Evolutionary conservation across 2,113 vertebrate genomes (phyloP).

Genomic region (Apistogramma diplotaenia): DNA sequence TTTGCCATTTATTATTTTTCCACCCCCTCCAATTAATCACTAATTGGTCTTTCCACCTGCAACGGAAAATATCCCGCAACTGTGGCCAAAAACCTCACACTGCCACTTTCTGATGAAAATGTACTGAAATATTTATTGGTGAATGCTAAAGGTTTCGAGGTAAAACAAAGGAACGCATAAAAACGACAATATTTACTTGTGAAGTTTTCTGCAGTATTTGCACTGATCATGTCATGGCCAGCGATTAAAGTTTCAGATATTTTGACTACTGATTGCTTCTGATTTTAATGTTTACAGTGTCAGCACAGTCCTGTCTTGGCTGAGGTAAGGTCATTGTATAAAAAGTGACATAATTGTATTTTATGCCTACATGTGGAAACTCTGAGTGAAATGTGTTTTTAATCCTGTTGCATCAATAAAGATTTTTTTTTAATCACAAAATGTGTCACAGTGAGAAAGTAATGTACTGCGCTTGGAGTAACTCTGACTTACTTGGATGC

Average conservation of each 20-base stretch:
- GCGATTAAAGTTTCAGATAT: background rate
- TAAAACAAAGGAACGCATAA: background rate
- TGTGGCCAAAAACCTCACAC: conserved; percentile 47
- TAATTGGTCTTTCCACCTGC: conserved; percentile 81
- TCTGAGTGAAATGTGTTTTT: conserved; percentile 19
- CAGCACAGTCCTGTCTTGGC: conserved; percentile 11
- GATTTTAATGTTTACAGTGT: conserved; percentile 3
- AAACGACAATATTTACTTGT: background rate
- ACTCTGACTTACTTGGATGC: background rate
- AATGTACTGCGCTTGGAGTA: background rate
- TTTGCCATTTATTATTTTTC: conserved; percentile 73
- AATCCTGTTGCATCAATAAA: conserved; percentile 34
- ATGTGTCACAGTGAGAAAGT: background rate
- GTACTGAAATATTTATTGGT: background rate
- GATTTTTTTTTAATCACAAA: background rate
- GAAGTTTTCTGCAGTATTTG: background rate
- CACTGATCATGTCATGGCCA: background rate
- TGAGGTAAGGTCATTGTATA: conserved; percentile 14
- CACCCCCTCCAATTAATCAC: conserved; percentile 77
- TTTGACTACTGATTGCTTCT: conserved; percentile 8
- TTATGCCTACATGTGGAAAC: conserved; percentile 29
- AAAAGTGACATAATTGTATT: background rate
- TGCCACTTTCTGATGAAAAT: conserved; percentile 34
- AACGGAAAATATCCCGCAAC: conserved; percentile 56
- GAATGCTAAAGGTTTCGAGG: background rate